phyloP scores from a whole-genome alignment of 2,113 vertebrate species.

The Coracopsis vasa region DNA sequence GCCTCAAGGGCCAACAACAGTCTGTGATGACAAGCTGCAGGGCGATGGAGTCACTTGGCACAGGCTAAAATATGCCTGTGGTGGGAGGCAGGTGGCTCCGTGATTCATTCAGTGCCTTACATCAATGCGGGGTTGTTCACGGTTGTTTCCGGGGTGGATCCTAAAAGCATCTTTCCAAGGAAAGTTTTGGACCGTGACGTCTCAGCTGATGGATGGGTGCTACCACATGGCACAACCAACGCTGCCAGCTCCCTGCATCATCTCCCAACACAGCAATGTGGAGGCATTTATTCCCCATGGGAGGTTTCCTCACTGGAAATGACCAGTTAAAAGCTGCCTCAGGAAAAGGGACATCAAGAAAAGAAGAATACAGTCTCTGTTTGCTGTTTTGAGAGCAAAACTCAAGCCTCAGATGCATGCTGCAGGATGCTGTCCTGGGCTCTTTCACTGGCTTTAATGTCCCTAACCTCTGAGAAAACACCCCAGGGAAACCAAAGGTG shows the following conservation, averaged over 20 bases:
- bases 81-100: background rate
- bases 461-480: background rate
- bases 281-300: fast-evolving
- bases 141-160: background rate
- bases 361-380: background rate
- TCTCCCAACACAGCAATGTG: fast-evolving
- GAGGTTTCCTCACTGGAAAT: background rate
- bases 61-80: background rate
- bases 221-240: background rate
- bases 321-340: background rate
- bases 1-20: background rate
- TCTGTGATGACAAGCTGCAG: background rate
- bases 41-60: background rate
- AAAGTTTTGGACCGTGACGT: background rate
- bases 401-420: background rate
- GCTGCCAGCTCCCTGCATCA: background rate
- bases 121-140: background rate
- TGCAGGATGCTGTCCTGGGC: background rate
- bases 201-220: background rate
- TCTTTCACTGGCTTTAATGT: background rate
- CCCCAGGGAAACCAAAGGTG: background rate
- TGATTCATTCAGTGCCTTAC: conserved; percentile 4
- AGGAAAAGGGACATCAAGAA: background rate
- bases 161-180: background rate
- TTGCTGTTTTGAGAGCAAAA: background rate